These are phyloP conservation scores for Nyctibius bracteatus DNA, from an alignment of 2,113 vertebrate genomes.

Conservation along the genomic window DNA sequence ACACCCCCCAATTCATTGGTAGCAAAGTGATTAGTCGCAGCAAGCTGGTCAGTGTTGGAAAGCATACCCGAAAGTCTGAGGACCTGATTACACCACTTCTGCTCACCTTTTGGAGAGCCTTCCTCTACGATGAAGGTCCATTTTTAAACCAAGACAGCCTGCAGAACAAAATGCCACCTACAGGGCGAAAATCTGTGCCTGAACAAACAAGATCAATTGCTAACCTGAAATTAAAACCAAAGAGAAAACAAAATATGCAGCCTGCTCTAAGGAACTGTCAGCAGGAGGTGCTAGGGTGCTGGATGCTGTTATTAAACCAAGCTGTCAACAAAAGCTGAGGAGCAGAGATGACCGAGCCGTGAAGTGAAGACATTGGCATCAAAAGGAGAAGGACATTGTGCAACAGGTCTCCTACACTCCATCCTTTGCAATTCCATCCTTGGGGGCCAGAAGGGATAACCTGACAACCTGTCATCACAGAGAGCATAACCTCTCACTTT, in stretches of 20 bases:
- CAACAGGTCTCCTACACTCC: not conserved
- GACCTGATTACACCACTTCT: not conserved
- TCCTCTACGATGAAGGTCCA: not conserved
- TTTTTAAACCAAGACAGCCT: not conserved
- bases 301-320: not conserved
- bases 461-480: not conserved
- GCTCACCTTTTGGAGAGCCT: not conserved
- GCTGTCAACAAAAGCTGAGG: not conserved
- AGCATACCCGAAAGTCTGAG: not conserved
- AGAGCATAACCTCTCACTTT: not conserved
- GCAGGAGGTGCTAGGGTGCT: not conserved
- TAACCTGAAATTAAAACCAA: not conserved
- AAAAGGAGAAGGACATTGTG: not conserved
- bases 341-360: accelerated
- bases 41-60: not conserved
- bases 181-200: not conserved
- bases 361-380: accelerated
- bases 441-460: not conserved
- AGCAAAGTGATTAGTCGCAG: not conserved
- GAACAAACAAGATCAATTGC: not conserved
- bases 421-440: not conserved
- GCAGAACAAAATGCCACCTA: not conserved
- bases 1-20: not conserved
- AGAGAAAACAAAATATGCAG: not conserved
- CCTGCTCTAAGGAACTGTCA: not conserved